Base-by-base conservation (phyloP, 2,113 vertebrate species). In the Arenaria interpres region DNA sequence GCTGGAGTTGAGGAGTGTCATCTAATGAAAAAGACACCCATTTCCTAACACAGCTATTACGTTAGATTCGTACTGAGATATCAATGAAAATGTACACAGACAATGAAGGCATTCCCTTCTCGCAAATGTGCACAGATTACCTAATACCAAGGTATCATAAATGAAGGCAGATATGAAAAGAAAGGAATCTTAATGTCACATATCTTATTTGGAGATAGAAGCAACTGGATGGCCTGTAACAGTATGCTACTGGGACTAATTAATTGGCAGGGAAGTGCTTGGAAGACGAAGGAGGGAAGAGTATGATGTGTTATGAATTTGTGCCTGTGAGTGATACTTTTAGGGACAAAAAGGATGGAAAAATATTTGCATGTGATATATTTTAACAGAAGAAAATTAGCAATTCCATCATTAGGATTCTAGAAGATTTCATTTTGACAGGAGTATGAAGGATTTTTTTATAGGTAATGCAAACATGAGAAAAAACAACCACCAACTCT, bases 51-150 rank as follows among this genome's bases (percentile, higher is more conserved):
- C 2, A 3, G 6, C 0, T 74, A 23, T 30, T 77, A 28, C 7
- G 7, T 60, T 39, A 39, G 5, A 35, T 56, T 86, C 6, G 19
- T 73, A 17, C 20, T 35, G 37, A 54, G 12, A 41, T 43, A 60
- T 32, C 4, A 3, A 46, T 7, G 2, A 88, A 80, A 85, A 73
- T 12, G 9, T n/a, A 50, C 15, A 50, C 8, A 75, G 6, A 14
- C 8, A 32, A 14, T 27, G 28, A 72, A 85, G 8, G 12, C 7
- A 63, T 68, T 87, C 19, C 9, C 78, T 67, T 25, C 32, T 51
- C 3, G 2, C 7, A 90, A 56, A 48, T 0, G 0, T 57, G 12
- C 25, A 56, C 32, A 5, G 25, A 75, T 39, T 72, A 22, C 9
- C 6, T 59, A 53, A 16, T 37, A 71, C 9, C 24, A 81, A 4